Base-by-base conservation (phyloP, 2,888 invertebrate species). In the Atethmia centrago region DNA sequence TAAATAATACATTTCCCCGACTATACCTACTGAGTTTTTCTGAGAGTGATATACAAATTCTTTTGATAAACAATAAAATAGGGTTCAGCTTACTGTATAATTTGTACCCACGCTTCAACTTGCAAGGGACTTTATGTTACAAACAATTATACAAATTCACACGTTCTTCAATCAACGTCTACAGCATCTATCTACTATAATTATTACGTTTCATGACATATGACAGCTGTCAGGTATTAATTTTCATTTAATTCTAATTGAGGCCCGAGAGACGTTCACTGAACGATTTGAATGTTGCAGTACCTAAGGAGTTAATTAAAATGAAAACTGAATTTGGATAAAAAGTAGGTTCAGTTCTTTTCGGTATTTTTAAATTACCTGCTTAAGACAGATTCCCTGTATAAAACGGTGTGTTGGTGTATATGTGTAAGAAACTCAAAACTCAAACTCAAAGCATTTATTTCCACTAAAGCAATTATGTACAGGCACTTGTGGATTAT, bases 221-320 rank as follows among this genome's bases (percentile, higher is more conserved):
- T 36, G 79, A 49, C 79, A 79, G 73, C 73, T 79, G 53, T 72
- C 79, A 65, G 21, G 72, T 42, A 71, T 62, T 31, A 42, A 77
- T 64, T 71, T 71, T 3, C 19, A 61, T 72, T 65, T 61, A 42
- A 47, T 8, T 28, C 4, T 51, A 42, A 56, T 45, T 28, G 7
- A 49, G 19, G 8, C 40, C 21, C 16, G 16, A 42, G 40, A 45
- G 49, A 21, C 25, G 14, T 14, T 36, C 12, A 25, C 3, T 12
- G 16, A 59, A 12, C 40, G 10, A 51, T 45, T 31, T 51, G 12
- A 51, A 67, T 28, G 0, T n/a, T 69, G 12, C 40, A 49, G 47
- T 40, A n/a, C 3, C n/a, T 0, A n/a, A 14, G 21, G 8, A 10
- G 7, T 36, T 14, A 0, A 4, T 25, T 21, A 1, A 21, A 56